These are phyloP conservation scores for Cephalophus harveyi DNA, from an alignment of 2,113 vertebrate species.

Conservation along the genomic window DNA sequence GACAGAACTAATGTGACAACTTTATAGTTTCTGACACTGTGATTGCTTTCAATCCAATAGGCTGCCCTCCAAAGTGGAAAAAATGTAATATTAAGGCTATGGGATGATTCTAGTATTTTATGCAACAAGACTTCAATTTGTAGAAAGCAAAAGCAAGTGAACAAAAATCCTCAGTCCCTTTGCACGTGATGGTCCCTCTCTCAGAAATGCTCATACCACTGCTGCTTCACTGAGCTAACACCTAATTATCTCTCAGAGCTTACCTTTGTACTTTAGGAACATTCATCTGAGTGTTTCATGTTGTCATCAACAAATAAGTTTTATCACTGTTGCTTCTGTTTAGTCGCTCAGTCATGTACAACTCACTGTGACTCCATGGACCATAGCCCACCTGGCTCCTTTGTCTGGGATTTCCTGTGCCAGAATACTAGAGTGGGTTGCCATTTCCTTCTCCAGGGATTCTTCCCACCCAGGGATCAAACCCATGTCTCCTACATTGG, in stretches of 20 bases:
- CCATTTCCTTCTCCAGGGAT: background rate
- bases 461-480: background rate
- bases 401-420: fast-evolving
- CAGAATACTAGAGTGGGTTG: background rate
- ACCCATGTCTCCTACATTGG: background rate
- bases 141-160: slow-evolving; percentile 16
- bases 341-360: background rate
- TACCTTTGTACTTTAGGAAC: background rate
- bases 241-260: background rate
- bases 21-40: slow-evolving; percentile 32
- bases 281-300: background rate
- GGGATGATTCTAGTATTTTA: background rate
- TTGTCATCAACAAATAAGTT: background rate
- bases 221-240: background rate
- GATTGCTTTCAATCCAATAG: slow-evolving; percentile 16
- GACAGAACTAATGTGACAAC: slow-evolving; percentile 28
- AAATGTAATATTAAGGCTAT: slow-evolving; percentile 7
- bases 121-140: background rate
- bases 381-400: background rate
- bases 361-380: background rate
- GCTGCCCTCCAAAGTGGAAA: background rate
- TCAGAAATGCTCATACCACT: background rate
- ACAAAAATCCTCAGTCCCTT: background rate
- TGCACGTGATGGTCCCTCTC: background rate
- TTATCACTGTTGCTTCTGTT: background rate